Evolutionary conservation across 2,113 vertebrate genomes (phyloP).

Genomic region (Petromus typicus): DNA sequence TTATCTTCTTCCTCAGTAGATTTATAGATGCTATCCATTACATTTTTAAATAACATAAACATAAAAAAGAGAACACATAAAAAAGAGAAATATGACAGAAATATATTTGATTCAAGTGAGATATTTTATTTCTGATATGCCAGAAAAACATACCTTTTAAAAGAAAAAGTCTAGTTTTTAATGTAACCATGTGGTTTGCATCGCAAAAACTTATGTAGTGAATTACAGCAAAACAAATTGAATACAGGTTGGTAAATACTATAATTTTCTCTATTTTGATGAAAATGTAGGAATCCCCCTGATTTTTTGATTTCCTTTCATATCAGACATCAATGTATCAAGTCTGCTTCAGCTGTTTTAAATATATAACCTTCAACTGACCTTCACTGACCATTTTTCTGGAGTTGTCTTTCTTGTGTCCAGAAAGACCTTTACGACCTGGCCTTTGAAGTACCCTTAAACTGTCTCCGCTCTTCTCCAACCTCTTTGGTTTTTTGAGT

Average conservation of each 20-base stretch:
- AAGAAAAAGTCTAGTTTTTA: background rate
- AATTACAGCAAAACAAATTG: background rate
- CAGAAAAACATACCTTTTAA: background rate
- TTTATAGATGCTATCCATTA: background rate
- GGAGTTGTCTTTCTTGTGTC: background rate
- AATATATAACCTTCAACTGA: background rate
- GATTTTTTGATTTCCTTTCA: conserved; percentile 5
- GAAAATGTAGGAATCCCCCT: background rate
- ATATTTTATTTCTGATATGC: conserved; percentile 16
- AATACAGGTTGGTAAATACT: background rate
- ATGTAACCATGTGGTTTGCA: background rate
- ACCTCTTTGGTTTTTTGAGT: background rate
- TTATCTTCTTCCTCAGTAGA: background rate
- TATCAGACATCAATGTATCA: background rate
- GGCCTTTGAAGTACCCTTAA: background rate
- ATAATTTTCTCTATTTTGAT: background rate
- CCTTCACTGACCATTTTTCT: background rate
- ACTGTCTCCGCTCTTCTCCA: background rate
- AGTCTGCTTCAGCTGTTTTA: background rate
- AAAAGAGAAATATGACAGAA: conserved; percentile 22
- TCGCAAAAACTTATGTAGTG: background rate
- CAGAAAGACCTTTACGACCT: background rate
- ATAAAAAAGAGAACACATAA: background rate
- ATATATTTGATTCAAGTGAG: background rate
- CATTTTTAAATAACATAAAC: conserved; percentile 10